Evolutionary conservation across 35 echinoderm and acorn worm genomes (phyloP).

Genomic region (Eucidaris tribuloides): DNA sequence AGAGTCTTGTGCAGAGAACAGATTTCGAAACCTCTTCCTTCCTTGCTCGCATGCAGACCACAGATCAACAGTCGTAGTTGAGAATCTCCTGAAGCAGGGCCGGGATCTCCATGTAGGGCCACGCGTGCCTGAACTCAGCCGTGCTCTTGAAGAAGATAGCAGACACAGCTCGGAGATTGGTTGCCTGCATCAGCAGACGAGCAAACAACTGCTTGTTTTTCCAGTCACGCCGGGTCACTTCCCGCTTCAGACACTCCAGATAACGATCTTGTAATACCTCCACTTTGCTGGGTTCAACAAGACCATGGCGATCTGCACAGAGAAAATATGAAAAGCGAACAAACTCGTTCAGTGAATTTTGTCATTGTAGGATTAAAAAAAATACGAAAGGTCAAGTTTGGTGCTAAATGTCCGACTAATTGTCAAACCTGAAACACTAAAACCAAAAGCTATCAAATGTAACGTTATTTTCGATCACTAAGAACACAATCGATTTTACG

Average conservation of each 20-base stretch:
- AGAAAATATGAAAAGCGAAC: no score
- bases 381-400: no score
- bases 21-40: no score
- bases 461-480: no score
- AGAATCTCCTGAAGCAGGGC: constrained; percentile 79
- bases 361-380: no score
- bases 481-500: no score
- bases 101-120: constrained; percentile 86
- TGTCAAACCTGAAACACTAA: no score
- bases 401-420: no score
- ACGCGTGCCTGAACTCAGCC: constrained; percentile 68
- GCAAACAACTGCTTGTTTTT: constrained; percentile 97
- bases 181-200: constrained; percentile 90
- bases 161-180: constrained; percentile 76
- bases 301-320: constrained; percentile 84
- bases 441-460: no score
- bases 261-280: constrained; percentile 71
- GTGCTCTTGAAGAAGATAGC: constrained; percentile 73
- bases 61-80: constrained; percentile 86
- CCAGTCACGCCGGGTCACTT: constrained; percentile 93
- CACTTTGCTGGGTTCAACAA: constrained; percentile 61
- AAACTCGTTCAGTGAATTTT: no score
- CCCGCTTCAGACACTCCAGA: constrained; percentile 80
- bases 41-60: no score
- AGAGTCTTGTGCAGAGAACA: no score